Evolutionary conservation across 2,888 invertebrate species (phyloP).

Genomic region (Drosophila imparisetae): DNA sequence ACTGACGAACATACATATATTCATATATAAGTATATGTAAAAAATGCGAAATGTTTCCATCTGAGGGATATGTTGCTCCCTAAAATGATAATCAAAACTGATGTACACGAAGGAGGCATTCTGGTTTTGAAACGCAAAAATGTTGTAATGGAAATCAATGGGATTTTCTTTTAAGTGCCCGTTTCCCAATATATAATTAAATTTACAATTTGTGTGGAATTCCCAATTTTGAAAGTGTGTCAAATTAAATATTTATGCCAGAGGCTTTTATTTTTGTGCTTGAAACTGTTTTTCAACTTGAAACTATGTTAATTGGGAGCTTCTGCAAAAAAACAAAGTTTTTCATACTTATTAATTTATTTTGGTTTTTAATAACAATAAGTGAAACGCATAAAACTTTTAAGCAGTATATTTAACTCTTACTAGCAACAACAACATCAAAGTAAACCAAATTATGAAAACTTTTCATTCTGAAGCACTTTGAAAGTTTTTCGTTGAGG

Average conservation of each 20-base stretch:
- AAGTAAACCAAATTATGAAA: slow-evolving; percentile 9
- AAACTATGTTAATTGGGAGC: neutral
- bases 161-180: slow-evolving; percentile 5
- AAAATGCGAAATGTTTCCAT: slow-evolving; percentile 37
- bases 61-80: slow-evolving; percentile 13
- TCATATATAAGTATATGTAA: neutral
- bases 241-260: neutral
- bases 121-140: slow-evolving; percentile 10
- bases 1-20: slow-evolving; percentile 35
- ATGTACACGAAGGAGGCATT: neutral
- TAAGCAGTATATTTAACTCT: neutral
- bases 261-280: neutral
- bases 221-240: too few species aligned
- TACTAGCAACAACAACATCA: neutral
- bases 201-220: slow-evolving; percentile 23
- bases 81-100: slow-evolving; percentile 33
- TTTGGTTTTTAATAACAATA: neutral
- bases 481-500: neutral
- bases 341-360: neutral
- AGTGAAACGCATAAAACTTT: neutral
- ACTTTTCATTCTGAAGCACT: neutral
- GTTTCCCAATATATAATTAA: slow-evolving; percentile 15
- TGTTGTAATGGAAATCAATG: slow-evolving; percentile 46
- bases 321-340: neutral
- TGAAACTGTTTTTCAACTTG: neutral